These are phyloP conservation scores for Aphis gossypii DNA, from an alignment of 1,140 invertebrate genomes.

Conservation along the genomic window DNA sequence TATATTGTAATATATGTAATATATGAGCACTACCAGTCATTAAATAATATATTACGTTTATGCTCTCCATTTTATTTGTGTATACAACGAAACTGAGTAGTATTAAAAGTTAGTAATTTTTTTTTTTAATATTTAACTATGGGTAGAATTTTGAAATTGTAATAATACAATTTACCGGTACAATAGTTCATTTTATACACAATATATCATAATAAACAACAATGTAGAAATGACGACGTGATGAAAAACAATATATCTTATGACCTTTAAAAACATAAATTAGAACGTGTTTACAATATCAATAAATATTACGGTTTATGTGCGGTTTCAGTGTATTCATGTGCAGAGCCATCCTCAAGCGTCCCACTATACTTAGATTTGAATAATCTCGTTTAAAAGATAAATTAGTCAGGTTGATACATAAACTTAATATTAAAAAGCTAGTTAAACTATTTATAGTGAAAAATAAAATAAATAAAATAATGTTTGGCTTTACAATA, in stretches of 20 bases:
- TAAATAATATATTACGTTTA: background rate
- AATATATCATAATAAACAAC: background rate
- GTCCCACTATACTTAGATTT: background rate
- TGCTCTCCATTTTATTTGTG: background rate
- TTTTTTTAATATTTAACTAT: background rate
- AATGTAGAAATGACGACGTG: background rate
- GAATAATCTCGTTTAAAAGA: background rate
- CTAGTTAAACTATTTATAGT: background rate
- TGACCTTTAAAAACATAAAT: background rate
- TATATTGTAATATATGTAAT: background rate
- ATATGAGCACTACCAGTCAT: background rate
- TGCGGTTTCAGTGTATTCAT: background rate
- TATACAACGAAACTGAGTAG: background rate
- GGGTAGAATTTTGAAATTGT: background rate
- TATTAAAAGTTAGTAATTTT: background rate
- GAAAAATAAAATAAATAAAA: background rate
- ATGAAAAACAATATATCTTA: too few relatives aligned
- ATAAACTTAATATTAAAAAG: too few relatives aligned
- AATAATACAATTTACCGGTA: background rate
- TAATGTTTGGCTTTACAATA: background rate
- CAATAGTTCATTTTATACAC: background rate
- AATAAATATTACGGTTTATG: background rate
- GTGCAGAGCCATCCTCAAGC: fast-evolving
- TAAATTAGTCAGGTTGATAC: background rate
- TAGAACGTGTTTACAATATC: background rate